Percentiles rank a stretch among this genome's conserved stretches.
phyloP scores from a whole-genome alignment of 2,888 invertebrate species.

The Acronicta leporina region DNA sequence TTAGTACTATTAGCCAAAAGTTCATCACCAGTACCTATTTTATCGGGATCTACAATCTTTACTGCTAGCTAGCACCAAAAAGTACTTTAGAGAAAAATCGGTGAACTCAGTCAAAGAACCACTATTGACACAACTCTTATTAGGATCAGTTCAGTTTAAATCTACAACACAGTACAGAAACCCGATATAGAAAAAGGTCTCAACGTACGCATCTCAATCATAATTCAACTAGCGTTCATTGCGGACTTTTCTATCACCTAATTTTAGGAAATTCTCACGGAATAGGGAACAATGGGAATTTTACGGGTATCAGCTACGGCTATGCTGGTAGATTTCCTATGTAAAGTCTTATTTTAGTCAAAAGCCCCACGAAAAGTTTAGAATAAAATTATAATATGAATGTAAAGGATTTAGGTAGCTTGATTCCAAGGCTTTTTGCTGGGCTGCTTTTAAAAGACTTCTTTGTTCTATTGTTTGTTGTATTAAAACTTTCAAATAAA shows the following conservation, averaged over 20 bases:
- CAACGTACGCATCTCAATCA: slow-evolving; percentile 16
- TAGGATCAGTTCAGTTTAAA: slow-evolving; percentile 11
- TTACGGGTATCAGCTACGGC: too few species aligned
- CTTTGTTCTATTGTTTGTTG: slow-evolving; percentile 2
- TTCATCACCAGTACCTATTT: too few species aligned
- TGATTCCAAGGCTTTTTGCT: neutral
- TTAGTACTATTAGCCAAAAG: too few species aligned
- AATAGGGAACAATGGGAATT: too few species aligned
- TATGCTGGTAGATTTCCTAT: too few species aligned
- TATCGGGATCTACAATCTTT: too few species aligned
- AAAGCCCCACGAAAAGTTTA: too few species aligned
- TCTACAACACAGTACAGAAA: slow-evolving; percentile 19
- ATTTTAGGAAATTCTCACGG: slow-evolving; percentile 1
- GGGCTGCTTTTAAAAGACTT: neutral
- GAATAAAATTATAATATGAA: slow-evolving; percentile 1
- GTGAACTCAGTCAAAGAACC: neutral
- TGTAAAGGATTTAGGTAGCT: neutral
- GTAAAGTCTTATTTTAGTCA: too few species aligned
- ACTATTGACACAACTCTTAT: neutral
- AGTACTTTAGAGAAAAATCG: neutral
- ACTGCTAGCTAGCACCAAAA: too few species aligned
- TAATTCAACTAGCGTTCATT: slow-evolving; percentile 31
- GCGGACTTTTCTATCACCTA: slow-evolving; percentile 5
- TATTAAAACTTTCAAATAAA: neutral
- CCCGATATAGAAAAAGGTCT: slow-evolving; percentile 26